These are phyloP conservation scores for Alloplasta piceator DNA, from an alignment of 2,888 invertebrate species.

Conservation along the genomic window DNA sequence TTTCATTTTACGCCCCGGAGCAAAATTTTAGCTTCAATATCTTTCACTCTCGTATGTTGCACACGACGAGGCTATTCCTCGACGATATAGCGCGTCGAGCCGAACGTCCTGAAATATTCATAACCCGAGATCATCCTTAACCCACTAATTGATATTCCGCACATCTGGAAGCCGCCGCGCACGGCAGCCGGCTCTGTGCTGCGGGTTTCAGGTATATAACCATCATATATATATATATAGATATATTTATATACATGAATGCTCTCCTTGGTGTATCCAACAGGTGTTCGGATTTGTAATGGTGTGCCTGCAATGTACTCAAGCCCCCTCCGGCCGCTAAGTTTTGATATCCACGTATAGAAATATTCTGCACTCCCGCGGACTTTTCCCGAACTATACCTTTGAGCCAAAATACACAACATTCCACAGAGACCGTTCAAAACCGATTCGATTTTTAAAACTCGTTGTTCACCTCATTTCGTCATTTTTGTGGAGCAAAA, in stretches of 20 bases:
- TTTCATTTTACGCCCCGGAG: too few species aligned
- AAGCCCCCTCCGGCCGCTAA: too few species aligned
- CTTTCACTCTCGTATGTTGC: neutral
- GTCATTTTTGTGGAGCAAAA: too few species aligned
- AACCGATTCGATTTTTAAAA: too few species aligned
- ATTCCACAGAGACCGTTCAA: too few species aligned
- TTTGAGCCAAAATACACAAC: too few species aligned
- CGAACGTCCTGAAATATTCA: constrained; percentile 76
- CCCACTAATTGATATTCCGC: constrained; percentile 78
- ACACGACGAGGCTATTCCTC: constrained; percentile 19
- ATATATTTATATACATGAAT: constrained; percentile 19
- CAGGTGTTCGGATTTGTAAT: constrained; percentile 58
- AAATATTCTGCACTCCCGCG: too few species aligned
- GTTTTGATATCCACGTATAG: too few species aligned
- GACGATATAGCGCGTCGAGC: constrained; percentile 39
- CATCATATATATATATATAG: neutral
- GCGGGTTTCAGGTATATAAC: constrained; percentile 22
- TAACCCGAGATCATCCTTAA: constrained; percentile 75
- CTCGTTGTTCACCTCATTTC: too few species aligned
- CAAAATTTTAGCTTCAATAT: too few species aligned
- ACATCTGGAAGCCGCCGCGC: constrained; percentile 73
- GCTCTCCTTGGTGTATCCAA: constrained; percentile 52
- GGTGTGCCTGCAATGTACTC: constrained; percentile 27
- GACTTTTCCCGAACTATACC: too few species aligned
- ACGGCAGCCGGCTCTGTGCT: constrained; percentile 43